Conservation (phyloP, 2,888 invertebrate species). For the Auanema freiburgensis region DNA sequence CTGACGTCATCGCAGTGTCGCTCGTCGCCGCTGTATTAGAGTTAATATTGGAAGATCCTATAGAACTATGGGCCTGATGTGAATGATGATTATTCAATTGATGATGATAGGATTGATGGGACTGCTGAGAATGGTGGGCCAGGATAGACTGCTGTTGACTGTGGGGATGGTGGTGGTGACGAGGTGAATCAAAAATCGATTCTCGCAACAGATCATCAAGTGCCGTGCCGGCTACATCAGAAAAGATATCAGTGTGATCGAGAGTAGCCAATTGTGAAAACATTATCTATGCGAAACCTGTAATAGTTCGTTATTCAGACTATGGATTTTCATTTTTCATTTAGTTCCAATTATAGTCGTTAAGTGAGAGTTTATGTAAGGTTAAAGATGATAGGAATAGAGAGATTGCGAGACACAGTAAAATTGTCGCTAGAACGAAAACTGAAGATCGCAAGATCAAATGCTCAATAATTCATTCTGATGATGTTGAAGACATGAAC, state of each 20-base stretch:
- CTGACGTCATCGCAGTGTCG: conserved; percentile 7
- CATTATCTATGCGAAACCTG: conserved; percentile 6
- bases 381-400: too few relatives aligned
- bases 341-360: too few relatives aligned
- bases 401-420: too few relatives aligned
- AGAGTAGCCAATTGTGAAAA: conserved; percentile 22
- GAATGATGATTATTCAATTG: conserved; percentile 1
- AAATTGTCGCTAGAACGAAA: too few relatives aligned
- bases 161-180: conserved; percentile 2
- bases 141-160: conserved; percentile 7
- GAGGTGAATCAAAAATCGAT: conserved; percentile 14
- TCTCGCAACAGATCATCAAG: conserved; percentile 19
- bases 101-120: conserved; percentile 6
- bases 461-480: too few relatives aligned
- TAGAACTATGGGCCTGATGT: background rate
- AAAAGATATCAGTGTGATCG: conserved; percentile 23
- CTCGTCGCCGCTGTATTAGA: background rate
- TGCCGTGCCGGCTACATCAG: conserved; percentile 17
- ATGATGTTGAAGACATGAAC: too few relatives aligned
- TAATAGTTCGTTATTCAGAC: too few relatives aligned
- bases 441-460: too few relatives aligned
- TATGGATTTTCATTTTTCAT: too few relatives aligned
- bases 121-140: conserved; percentile 4
- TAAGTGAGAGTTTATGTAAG: too few relatives aligned
- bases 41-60: background rate